Percentiles rank a stretch among this genome's conserved stretches.
Conservation (phyloP, 2,797 vertebrate species). For the Mormyrus proboscirostris region DNA sequence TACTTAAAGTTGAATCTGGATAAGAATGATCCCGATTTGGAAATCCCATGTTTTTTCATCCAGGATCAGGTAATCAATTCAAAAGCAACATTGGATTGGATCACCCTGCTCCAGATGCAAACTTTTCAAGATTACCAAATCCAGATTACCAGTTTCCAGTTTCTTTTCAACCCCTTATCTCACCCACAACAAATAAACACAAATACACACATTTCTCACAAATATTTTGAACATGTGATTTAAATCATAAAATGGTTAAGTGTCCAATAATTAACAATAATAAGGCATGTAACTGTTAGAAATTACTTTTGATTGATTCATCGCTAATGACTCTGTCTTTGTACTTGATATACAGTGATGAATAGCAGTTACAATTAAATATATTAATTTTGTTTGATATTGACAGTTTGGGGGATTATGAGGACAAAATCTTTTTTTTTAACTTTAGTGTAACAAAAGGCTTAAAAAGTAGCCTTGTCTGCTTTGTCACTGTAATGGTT, state of each 20-base stretch:
- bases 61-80: background rate
- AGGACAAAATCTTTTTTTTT: too few species aligned
- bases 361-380: too few species aligned
- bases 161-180: background rate
- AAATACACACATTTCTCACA: background rate
- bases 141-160: background rate
- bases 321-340: too few species aligned
- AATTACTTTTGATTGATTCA: background rate
- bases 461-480: too few species aligned
- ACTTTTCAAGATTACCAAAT: background rate
- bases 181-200: background rate
- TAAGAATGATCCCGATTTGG: background rate
- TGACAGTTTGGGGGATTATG: too few species aligned
- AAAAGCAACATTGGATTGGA: background rate
- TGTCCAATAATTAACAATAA: background rate
- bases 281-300: background rate
- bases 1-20: background rate
- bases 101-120: background rate
- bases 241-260: background rate
- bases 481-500: too few species aligned
- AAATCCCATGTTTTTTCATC: background rate
- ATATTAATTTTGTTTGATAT: too few species aligned
- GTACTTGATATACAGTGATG: too few species aligned
- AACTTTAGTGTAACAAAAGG: too few species aligned
- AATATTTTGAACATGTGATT: background rate